phyloP scores from a whole-genome alignment of 2,113 vertebrate genomes.

The Corynorhinus townsendii region DNA sequence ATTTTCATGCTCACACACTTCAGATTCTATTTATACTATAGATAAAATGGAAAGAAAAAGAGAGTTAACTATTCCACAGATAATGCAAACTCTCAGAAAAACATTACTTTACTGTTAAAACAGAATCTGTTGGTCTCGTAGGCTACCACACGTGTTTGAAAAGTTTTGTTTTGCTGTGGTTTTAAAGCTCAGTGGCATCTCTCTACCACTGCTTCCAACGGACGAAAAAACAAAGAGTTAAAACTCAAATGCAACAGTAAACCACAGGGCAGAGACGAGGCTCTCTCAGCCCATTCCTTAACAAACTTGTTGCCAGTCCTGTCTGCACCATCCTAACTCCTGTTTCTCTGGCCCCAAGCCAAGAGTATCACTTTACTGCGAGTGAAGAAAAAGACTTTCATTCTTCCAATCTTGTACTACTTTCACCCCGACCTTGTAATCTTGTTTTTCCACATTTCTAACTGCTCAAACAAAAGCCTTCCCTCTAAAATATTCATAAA shows the following conservation, averaged over 20 bases:
- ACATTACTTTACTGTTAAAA: not conserved
- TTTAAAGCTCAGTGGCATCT: not conserved
- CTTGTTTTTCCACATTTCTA: conserved; percentile 85
- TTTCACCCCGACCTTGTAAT: conserved; percentile 77
- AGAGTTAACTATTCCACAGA: not conserved
- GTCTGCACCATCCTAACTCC: conserved; percentile 77
- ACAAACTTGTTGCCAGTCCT: conserved; percentile 78
- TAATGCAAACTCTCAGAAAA: not conserved
- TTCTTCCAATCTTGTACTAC: conserved; percentile 68
- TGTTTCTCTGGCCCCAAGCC: conserved; percentile 78
- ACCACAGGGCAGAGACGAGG: conserved; percentile 53
- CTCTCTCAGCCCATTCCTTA: conserved; percentile 74
- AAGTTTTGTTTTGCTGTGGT: conserved; percentile 18
- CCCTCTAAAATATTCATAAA: conserved; percentile 74
- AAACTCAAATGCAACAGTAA: conserved; percentile 63
- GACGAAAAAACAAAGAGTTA: conserved; percentile 69
- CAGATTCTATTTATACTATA: not conserved
- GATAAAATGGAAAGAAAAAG: not conserved
- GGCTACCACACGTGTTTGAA: conserved; percentile 33
- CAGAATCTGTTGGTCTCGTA: conserved; percentile 27
- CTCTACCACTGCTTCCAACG: conserved; percentile 35
- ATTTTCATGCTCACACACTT: not conserved
- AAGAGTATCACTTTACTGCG: conserved; percentile 80
- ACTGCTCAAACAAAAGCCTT: conserved; percentile 75
- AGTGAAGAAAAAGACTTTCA: conserved; percentile 79